Evolutionary conservation across 2,113 vertebrate species (phyloP), one percentile per base, ranked within the genome.

Genomic region (Mirounga angustirostris): DNA sequence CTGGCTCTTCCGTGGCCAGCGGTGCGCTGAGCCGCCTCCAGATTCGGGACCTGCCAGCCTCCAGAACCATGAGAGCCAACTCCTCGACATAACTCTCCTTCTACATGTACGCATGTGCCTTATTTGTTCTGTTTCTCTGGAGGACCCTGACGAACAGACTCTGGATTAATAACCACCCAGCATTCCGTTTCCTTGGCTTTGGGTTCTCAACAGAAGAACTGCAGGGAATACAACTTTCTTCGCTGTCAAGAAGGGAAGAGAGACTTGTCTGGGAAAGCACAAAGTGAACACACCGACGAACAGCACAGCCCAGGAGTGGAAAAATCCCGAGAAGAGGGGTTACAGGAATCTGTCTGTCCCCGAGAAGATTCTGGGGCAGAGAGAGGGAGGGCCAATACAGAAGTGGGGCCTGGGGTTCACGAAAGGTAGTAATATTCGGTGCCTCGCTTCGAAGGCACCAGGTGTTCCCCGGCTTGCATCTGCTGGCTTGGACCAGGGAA

Each of bases 31-130:
- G 19, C 43, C 19, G 8, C 12, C 52, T 30, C 54, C 19, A 26
- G 54, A 59, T 0, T 30, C 2, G 2, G 85, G 24, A 74, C 24
- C 2, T 13, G 9, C 13, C 40, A 3, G 65, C 21, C 28, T 21
- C 33, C 2, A 0, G 4, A 18, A n/a, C 4, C 1, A 0, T 22
- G 54, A 7, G 7, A 94, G 40, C 30, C 43, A n/a, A 7, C 54
- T 28, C 65, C 24, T 79, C 36, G 43, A 43, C 84, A 59, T 22
- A 46, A 33, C 46, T 0, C 13, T 46, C 43, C 14, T 28, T 76
- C 43, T 14, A 2, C 2, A 10, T 1, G 40, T 16, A 13, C 46
- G 0, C 46, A 11, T 11, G 19, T 1, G 12, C 15, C 15, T 30
- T 65, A 1, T 8, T 59, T 21, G 28, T 5, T 79, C 76, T 4